These are phyloP conservation scores for Paracanthobrama guichenoti DNA, from an alignment of 2,113 vertebrate genomes.

Conservation along the genomic window DNA sequence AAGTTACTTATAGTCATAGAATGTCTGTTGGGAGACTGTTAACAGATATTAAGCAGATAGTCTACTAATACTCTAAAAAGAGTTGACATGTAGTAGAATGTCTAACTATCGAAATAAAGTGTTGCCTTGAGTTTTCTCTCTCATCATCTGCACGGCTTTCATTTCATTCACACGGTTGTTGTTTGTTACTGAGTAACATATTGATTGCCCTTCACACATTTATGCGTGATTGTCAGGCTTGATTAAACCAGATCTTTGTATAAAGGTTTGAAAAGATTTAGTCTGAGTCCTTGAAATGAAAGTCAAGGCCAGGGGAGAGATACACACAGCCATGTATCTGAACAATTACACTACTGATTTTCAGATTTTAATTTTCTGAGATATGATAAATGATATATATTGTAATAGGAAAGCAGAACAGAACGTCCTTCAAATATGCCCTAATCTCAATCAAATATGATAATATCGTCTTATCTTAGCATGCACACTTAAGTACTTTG, in stretches of 20 bases:
- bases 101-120: too few species aligned
- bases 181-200: not conserved
- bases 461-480: constrained; percentile 22
- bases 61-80: too few species aligned
- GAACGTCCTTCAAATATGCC: not conserved
- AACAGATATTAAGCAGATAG: too few species aligned
- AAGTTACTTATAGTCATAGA: too few species aligned
- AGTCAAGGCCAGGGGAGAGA: not conserved
- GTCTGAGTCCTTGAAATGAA: constrained; percentile 13
- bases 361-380: not conserved
- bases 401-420: not conserved
- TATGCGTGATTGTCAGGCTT: not conserved
- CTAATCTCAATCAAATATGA: not conserved
- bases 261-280: constrained; percentile 2
- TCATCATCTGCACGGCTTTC: not conserved
- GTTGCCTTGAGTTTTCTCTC: too few species aligned
- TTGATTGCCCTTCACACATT: not conserved
- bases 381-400: not conserved
- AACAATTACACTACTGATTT: not conserved
- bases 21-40: too few species aligned
- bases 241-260: not conserved
- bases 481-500: not conserved
- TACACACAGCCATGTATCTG: not conserved
- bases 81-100: too few species aligned
- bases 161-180: not conserved